Conservation (phyloP, 2,113 vertebrate species). For the Leptobrachium ailaonicum region DNA sequence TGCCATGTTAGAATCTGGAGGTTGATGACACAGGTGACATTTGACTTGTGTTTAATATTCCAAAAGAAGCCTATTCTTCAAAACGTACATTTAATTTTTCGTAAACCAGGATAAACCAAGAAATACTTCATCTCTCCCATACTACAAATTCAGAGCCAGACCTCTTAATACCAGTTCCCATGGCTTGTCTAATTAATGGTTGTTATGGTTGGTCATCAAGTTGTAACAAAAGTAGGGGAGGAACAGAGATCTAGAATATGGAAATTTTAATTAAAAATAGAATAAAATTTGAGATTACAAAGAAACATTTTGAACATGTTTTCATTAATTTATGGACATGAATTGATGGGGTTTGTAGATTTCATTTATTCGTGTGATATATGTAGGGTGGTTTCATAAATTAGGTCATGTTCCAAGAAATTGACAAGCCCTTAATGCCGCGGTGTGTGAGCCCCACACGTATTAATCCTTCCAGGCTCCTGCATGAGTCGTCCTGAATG, state of each 20-base stretch:
- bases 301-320: neutral
- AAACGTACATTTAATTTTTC: neutral
- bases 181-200: neutral
- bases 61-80: neutral
- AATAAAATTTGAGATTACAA: neutral
- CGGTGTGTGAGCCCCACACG: no score
- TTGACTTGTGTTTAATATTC: slow-evolving; percentile 3
- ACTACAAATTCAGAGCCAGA: neutral
- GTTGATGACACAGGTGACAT: neutral
- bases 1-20: neutral
- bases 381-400: no score
- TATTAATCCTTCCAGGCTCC: no score
- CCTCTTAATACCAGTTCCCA: neutral
- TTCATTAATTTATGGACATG: neutral
- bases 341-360: neutral
- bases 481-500: no score
- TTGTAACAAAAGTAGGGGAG: neutral
- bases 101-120: neutral
- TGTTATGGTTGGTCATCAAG: neutral
- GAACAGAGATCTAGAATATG: neutral
- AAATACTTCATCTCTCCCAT: neutral
- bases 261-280: neutral
- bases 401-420: no score
- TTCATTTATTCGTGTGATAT: neutral
- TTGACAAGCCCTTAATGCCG: no score